Evolutionary conservation across 2,797 vertebrate genomes (phyloP).

Genomic region (Falco peregrinus): DNA sequence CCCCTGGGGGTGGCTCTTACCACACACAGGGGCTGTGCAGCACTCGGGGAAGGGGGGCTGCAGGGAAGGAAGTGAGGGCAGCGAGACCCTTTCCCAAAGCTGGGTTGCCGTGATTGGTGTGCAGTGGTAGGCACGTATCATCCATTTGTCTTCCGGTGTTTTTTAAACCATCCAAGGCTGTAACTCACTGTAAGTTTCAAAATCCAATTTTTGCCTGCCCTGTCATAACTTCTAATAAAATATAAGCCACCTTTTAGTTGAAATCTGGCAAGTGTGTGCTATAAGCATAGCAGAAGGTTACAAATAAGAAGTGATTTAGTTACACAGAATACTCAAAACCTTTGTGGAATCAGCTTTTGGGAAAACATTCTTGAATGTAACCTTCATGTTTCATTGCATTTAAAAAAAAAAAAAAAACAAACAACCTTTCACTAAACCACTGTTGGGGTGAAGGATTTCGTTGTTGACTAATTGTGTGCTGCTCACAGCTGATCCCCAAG

Average conservation of each 20-base stretch:
- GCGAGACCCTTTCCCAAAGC: background rate
- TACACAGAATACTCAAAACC: background rate
- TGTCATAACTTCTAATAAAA: conserved; percentile 1
- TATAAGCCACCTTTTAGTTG: background rate
- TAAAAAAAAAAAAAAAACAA: no score
- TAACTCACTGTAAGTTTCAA: background rate
- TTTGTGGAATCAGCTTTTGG: background rate
- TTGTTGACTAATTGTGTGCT: background rate
- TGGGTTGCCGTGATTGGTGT: background rate
- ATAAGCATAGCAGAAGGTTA: background rate
- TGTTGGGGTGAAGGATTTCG: background rate
- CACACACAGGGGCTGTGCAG: background rate
- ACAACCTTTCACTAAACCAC: background rate
- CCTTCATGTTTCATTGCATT: background rate
- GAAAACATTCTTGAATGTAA: background rate
- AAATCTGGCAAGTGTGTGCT: background rate
- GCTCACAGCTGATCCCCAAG: fast-evolving
- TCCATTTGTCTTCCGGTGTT: background rate
- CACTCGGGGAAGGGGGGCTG: background rate
- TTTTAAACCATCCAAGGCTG: background rate
- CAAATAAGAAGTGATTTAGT: background rate
- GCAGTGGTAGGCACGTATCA: background rate
- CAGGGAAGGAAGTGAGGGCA: background rate
- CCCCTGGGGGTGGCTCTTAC: background rate
- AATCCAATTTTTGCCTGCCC: background rate